These are phyloP conservation scores for Brachypterus glaber DNA, from an alignment of 2,888 invertebrate genomes.

Conservation along the genomic window DNA sequence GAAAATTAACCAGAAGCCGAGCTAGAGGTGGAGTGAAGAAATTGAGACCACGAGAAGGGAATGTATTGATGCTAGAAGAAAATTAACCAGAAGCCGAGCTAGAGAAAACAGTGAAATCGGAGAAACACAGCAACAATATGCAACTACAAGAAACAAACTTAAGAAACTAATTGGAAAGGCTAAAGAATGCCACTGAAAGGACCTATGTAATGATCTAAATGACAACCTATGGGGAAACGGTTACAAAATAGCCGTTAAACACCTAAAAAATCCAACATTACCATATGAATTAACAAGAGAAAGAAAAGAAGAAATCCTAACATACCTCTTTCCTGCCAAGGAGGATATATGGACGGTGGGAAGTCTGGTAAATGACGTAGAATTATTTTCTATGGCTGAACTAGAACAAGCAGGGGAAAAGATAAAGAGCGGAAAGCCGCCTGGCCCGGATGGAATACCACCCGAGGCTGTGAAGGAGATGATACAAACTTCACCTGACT, in stretches of 20 bases:
- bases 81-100: neutral
- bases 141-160: conserved; percentile 1
- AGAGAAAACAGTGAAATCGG: neutral
- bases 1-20: conserved; percentile 1
- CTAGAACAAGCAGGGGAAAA: conserved; percentile 7
- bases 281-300: neutral
- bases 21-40: conserved; percentile 10
- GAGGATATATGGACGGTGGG: neutral
- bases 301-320: conserved; percentile 4
- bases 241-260: conserved; percentile 2
- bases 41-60: conserved; percentile 5
- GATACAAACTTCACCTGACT: too few species aligned
- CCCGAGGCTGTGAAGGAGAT: too few species aligned
- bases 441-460: too few species aligned
- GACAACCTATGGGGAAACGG: conserved; percentile 11
- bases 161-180: neutral
- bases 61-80: conserved; percentile 4
- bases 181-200: conserved; percentile 5
- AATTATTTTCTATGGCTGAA: conserved; percentile 16
- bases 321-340: conserved; percentile 7
- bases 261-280: conserved; percentile 3
- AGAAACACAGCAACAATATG: neutral
- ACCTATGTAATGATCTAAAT: conserved; percentile 5
- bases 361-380: too few species aligned
- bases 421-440: conserved; percentile 13